A percentile compares a stretch with the other conserved stretches of the same genome.
phyloP scores from a whole-genome alignment of 2,888 invertebrate species.

The Habrosyne pyritoides region DNA sequence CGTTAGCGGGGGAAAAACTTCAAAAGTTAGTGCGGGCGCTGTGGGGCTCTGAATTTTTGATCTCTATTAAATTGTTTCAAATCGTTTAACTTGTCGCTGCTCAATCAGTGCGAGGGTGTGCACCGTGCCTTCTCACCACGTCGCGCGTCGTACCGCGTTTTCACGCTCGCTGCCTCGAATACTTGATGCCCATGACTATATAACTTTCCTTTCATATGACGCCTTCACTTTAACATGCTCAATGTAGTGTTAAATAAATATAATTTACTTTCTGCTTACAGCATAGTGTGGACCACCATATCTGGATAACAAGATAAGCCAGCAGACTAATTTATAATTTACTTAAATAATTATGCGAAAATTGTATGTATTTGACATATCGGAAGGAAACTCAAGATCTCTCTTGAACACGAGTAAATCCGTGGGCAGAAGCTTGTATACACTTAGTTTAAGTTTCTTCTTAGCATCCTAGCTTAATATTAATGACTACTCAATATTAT shows the following conservation, averaged over 20 bases:
- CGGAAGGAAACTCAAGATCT: too few relatives aligned
- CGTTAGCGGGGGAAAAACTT: conserved; percentile 83
- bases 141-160: conserved; percentile 33
- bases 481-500: too few relatives aligned
- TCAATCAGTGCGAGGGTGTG: conserved; percentile 75
- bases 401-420: too few relatives aligned
- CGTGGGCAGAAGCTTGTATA: too few relatives aligned
- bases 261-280: background rate
- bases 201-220: conserved; percentile 12
- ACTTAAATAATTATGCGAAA: too few relatives aligned
- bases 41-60: conserved; percentile 80
- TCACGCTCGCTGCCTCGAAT: conserved; percentile 66
- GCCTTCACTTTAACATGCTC: conserved; percentile 14
- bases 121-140: conserved; percentile 27
- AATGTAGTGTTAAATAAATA: background rate
- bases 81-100: conserved; percentile 84
- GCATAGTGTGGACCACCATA: background rate
- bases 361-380: too few relatives aligned
- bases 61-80: conserved; percentile 85
- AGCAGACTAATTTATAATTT: too few relatives aligned
- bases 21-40: conserved; percentile 82
- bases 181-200: conserved; percentile 44
- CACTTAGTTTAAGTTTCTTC: too few relatives aligned
- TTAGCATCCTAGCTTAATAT: too few relatives aligned
- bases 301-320: too few relatives aligned